Evolutionary conservation across 2,888 invertebrate genomes (phyloP).

Genomic region (Alsophila aescularia): DNA sequence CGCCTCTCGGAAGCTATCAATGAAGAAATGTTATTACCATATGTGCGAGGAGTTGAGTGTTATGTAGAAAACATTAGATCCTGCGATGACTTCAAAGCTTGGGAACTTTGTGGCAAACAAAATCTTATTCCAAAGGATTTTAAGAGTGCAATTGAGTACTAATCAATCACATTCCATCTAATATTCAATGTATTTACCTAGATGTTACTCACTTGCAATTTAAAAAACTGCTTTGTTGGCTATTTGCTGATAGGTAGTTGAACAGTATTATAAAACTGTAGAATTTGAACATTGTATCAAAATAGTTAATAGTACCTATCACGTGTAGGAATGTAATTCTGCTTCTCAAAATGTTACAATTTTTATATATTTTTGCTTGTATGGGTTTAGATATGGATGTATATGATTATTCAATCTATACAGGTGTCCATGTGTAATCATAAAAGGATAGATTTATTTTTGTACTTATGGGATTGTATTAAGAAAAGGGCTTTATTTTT

Average conservation of each 20-base stretch:
- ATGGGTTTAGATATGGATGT: slow-evolving; percentile 28
- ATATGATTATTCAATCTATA: slow-evolving; percentile 16
- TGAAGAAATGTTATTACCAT: slow-evolving; percentile 76
- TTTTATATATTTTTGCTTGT: too few species aligned
- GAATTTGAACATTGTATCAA: slow-evolving; percentile 2
- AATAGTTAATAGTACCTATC: background rate
- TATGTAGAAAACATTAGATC: slow-evolving; percentile 72
- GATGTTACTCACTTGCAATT: slow-evolving; percentile 7
- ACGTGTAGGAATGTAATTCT: slow-evolving; percentile 20
- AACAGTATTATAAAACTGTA: slow-evolving; percentile 25
- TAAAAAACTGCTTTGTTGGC: slow-evolving; percentile 1
- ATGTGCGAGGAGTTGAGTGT: slow-evolving; percentile 74
- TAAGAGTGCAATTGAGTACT: slow-evolving; percentile 77
- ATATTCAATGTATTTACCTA: slow-evolving; percentile 42
- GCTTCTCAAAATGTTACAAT: background rate
- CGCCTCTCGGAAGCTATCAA: slow-evolving; percentile 74
- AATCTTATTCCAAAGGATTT: slow-evolving; percentile 76
- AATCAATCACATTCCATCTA: slow-evolving; percentile 59
- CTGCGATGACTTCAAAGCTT: slow-evolving; percentile 77
- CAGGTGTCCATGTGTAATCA: slow-evolving; percentile 38
- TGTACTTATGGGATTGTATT: slow-evolving; percentile 44
- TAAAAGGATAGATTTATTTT: slow-evolving; percentile 29
- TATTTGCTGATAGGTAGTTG: slow-evolving; percentile 8
- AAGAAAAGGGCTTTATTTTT: slow-evolving; percentile 33
- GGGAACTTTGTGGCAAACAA: slow-evolving; percentile 75